Conservation (phyloP, 2,797 vertebrate genomes). For the Poecilia velifera region DNA sequence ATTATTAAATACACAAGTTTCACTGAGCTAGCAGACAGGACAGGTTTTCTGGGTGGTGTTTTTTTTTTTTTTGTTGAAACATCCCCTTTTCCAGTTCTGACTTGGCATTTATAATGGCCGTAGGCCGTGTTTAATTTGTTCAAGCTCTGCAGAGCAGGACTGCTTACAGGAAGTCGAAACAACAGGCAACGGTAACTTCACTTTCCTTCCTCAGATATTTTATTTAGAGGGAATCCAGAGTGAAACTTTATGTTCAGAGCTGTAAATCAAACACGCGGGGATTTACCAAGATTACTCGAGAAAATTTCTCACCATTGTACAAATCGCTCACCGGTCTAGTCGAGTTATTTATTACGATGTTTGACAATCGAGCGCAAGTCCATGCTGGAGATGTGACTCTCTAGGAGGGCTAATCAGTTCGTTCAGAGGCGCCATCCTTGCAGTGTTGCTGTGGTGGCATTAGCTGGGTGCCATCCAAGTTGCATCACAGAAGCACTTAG, state of each 20-base stretch:
- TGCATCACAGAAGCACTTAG: constrained; percentile 59
- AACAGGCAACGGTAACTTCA: constrained; percentile 49
- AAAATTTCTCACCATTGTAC: constrained; percentile 35
- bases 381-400: constrained; percentile 17
- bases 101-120: constrained; percentile 70
- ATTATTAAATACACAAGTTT: constrained; percentile 50
- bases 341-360: constrained; percentile 15
- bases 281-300: constrained; percentile 19
- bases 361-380: constrained; percentile 27
- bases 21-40: constrained; percentile 61
- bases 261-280: constrained; percentile 48
- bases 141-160: constrained; percentile 41
- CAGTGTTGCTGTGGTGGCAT: constrained; percentile 29
- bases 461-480: constrained; percentile 43
- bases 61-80: constrained; percentile 57
- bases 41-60: constrained; percentile 56
- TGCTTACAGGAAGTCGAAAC: constrained; percentile 62
- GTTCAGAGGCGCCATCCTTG: constrained; percentile 30
- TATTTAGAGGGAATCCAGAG: constrained; percentile 50
- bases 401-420: constrained; percentile 39
- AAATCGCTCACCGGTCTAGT: constrained; percentile 32
- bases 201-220: constrained; percentile 65
- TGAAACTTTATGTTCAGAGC: constrained; percentile 52
- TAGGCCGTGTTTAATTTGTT: constrained; percentile 69
- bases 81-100: constrained; percentile 64